Evolutionary conservation across 2,888 invertebrate species (phyloP).

Genomic region (Epirrhoe tristata): DNA sequence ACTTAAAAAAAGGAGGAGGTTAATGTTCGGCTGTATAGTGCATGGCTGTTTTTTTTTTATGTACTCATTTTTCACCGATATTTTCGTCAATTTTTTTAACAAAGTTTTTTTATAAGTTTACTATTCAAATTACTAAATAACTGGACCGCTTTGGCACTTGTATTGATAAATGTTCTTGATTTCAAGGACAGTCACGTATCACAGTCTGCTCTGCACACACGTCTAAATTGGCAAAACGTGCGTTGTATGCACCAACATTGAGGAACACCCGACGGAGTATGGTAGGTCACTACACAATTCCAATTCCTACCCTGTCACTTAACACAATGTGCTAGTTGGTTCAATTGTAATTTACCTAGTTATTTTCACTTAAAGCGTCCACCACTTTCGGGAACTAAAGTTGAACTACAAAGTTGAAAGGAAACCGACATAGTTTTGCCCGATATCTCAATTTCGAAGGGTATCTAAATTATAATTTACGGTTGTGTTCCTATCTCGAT

Average conservation of each 20-base stretch:
- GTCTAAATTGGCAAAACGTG: constrained; percentile 76
- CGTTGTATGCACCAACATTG: constrained; percentile 62
- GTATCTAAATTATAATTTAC: constrained; percentile 84
- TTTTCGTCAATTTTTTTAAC: no score
- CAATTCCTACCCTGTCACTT: constrained; percentile 37
- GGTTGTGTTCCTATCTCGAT: constrained; percentile 70
- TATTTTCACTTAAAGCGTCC: constrained; percentile 58
- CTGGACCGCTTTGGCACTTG: neutral
- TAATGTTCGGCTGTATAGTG: no score
- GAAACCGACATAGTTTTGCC: constrained; percentile 70
- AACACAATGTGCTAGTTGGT: neutral
- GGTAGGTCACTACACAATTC: constrained; percentile 72
- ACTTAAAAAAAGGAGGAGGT: no score
- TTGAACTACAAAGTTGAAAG: constrained; percentile 73
- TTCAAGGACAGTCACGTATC: constrained; percentile 40
- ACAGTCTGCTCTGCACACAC: constrained; percentile 47
- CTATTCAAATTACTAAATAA: no score
- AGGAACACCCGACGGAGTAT: constrained; percentile 62
- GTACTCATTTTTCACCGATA: no score
- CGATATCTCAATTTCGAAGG: constrained; percentile 82
- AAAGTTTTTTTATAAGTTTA: no score
- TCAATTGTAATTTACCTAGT: neutral
- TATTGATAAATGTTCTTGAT: constrained; percentile 17
- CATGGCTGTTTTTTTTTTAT: no score
- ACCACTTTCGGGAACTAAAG: constrained; percentile 60